These are phyloP conservation scores for Melanotaenia pygmaea DNA, from an alignment of 2,797 vertebrate species.

Conservation along the genomic window DNA sequence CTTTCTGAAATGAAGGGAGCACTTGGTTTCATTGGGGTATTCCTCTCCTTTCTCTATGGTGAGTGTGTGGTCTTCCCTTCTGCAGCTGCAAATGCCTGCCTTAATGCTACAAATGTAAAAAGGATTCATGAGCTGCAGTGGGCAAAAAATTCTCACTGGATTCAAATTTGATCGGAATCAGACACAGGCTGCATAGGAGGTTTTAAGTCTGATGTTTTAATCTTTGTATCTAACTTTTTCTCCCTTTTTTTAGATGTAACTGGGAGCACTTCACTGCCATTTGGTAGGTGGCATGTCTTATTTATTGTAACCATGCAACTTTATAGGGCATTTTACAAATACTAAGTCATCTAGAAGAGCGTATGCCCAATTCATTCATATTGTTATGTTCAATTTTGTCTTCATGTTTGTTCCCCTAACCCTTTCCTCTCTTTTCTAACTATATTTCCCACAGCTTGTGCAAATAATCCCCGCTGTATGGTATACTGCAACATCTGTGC, in stretches of 20 bases:
- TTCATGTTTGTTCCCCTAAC: not conserved
- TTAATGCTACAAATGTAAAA: slow-evolving; percentile 40
- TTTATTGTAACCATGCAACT: not conserved
- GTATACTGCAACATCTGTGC: rapidly evolving
- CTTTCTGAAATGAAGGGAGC: slow-evolving; percentile 84
- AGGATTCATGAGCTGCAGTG: slow-evolving; percentile 39
- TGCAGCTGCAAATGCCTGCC: slow-evolving; percentile 64
- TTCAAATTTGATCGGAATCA: slow-evolving; percentile 10
- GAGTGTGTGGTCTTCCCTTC: slow-evolving; percentile 77
- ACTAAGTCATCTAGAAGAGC: slow-evolving; percentile 1
- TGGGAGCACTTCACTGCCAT: slow-evolving; percentile 9
- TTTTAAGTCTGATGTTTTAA: slow-evolving; percentile 16
- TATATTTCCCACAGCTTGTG: slow-evolving; percentile 59
- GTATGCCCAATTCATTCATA: not conserved
- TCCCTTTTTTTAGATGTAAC: slow-evolving; percentile 53
- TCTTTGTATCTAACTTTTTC: slow-evolving; percentile 27
- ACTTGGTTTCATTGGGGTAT: slow-evolving; percentile 79
- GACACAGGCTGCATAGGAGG: not conserved
- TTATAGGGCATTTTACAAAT: not conserved
- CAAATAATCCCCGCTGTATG: slow-evolving; percentile 3
- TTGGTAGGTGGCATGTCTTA: slow-evolving; percentile 52
- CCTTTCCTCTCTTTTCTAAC: not conserved
- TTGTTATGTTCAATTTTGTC: not conserved
- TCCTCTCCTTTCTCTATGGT: slow-evolving; percentile 82
- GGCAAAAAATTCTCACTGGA: slow-evolving; percentile 19